These are phyloP conservation scores for Felis chaus DNA, from an alignment of 2,113 vertebrate species.

Conservation along the genomic window DNA sequence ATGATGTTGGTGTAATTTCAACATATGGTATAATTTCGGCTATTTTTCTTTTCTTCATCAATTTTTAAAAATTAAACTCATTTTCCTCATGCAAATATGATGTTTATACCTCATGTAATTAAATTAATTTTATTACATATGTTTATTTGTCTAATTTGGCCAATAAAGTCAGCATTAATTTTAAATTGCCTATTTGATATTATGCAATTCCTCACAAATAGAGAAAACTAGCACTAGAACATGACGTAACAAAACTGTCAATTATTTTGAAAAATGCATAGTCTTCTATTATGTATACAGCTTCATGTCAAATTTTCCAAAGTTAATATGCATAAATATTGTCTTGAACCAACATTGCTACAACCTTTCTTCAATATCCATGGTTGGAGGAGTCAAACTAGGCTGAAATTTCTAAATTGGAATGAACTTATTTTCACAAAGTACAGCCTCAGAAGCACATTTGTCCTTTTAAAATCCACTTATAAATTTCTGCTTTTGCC, in stretches of 20 bases:
- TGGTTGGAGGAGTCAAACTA: background rate
- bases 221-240: background rate
- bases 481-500: background rate
- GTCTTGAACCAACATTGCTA: background rate
- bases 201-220: background rate
- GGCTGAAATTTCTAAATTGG: background rate
- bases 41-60: slow-evolving; percentile 60
- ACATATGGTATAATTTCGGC: background rate
- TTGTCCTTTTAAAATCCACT: background rate
- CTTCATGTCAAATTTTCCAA: background rate
- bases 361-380: background rate
- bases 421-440: background rate
- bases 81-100: slow-evolving; percentile 79
- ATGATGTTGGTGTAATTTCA: background rate
- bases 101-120: slow-evolving; percentile 70
- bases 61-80: slow-evolving; percentile 65
- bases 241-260: background rate
- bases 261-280: background rate
- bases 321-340: background rate
- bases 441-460: background rate
- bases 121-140: slow-evolving; percentile 73
- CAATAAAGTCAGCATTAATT: background rate
- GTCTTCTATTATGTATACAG: background rate
- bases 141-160: slow-evolving; percentile 51
- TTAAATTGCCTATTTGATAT: background rate